Evolutionary conservation across 2,113 vertebrate species (phyloP), one percentile per base, ranked within the genome.

Genomic region (Trinectes maculatus): DNA sequence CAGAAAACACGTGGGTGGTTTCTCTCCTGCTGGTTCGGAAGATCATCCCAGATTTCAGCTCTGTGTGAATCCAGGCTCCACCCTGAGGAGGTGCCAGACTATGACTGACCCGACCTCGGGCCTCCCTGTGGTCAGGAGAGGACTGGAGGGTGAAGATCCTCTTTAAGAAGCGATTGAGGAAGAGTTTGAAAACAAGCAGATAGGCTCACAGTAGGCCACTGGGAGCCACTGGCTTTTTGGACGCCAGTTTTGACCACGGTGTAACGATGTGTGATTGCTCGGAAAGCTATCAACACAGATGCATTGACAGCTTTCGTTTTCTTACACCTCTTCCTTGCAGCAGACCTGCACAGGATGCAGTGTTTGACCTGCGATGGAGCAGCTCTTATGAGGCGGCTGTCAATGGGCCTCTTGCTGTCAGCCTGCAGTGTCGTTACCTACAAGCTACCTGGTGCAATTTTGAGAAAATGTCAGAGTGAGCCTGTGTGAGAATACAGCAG

Each of bases 1-100:
- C 31, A 60, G 36, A 29, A 52, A 39, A 70, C 52, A 59, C 21
- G 0, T 24, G 21, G 62, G 70, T 51, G 65, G 47, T 8, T 21
- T 28, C 28, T 52, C 59, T 58, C 75, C 83, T 52, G 81, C 81
- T 80, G 82, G 8, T 49, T 62, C 16, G 65, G 73, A 64, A 72
- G 78, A 85, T 89, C 77, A 85, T 85, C 77, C 60, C 52, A 74
- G 83, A 83, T 83, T 82, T 86, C 12, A 48, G 58, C 57, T 0
- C 84, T 43, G 29, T 24, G 15, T 48, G 80, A 77, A 60, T 80
- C 67, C 70, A 62, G 80, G 79, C 60, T 80, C 63, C 28, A 1
- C 65, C 31, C 73, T 53, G 36, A 64, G 39, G 71, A 70, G 46
- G 73, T 31, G 39, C 74, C 63, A 24, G 51, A 63, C 60, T 46